Evolutionary conservation across 2,888 invertebrate species (phyloP).

Genomic region (Dryadula phaetusa): DNA sequence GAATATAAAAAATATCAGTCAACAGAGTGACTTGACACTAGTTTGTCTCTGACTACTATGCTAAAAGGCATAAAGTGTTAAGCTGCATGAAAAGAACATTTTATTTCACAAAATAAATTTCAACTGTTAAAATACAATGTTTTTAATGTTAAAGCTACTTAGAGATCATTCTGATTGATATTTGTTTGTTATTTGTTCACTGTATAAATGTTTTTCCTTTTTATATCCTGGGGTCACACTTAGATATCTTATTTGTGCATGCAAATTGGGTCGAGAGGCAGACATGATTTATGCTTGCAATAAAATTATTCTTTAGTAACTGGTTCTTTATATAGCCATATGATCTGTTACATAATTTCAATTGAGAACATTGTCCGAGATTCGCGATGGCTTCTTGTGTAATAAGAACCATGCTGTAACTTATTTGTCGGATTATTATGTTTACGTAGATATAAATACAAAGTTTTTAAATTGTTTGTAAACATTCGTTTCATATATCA

Average conservation of each 20-base stretch:
- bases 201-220: not conserved
- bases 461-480: not conserved
- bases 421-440: conserved; percentile 14
- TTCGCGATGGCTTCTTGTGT: conserved; percentile 51
- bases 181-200: conserved; percentile 3
- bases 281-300: conserved; percentile 30
- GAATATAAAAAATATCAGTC: no score
- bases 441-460: not conserved
- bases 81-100: no score
- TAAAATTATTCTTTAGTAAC: conserved; percentile 27
- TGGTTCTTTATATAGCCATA: conserved; percentile 53
- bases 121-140: no score
- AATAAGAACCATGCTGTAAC: conserved; percentile 41
- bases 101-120: no score
- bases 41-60: no score
- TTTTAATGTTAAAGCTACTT: not conserved
- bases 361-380: conserved; percentile 63
- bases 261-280: conserved; percentile 29
- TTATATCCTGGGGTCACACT: conserved; percentile 4
- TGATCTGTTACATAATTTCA: conserved; percentile 50
- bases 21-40: no score
- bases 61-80: no score
- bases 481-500: not conserved
- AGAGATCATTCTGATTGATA: not conserved
- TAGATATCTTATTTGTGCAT: conserved; percentile 14